Base-by-base conservation (phyloP, 2,113 vertebrate species). In the Tricholaema leucomelas region DNA sequence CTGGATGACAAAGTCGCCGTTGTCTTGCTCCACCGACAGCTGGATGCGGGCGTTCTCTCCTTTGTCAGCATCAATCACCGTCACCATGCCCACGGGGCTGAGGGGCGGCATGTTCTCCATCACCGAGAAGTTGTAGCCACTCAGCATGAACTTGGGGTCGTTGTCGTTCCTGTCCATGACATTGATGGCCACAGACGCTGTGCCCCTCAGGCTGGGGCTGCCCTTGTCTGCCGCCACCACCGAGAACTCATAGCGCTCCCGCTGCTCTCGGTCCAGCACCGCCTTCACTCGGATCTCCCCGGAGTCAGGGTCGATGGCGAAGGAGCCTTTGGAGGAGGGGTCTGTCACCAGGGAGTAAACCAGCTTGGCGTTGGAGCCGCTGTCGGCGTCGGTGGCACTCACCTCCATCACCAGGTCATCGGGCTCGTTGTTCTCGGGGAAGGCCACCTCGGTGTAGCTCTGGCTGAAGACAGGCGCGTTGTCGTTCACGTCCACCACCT, bases 81-180 rank as follows among this genome's bases (percentile, higher is more conserved):
- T 99, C 85, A 99, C 99, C 92, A 99, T 99, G 35, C 99, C 99
- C 16, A 99, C 99, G 0, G 99, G 99, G 95, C 99, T 99, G 69
- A 99, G 98, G 0, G 98, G 98, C 0, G 98, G 98, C 98, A 99
- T 98, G 97, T 99, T 99, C 93, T 99, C 99, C 92, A 98, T 98
- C 84, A 99, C 99, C 0, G 99, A 99, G 97, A 99, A 99, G 96
- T 99, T 99, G 96, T 99, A 99, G 95, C 98, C 98, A 1, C 97
- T 99, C 54, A 99, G 96, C 98, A 99, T 99, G 81, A 99, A 99
- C 87, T 99, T 99, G 61, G 99, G 99, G 95, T 99, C 99, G 1
- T 99, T 99, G 98, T 99, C 99, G 42, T 99, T 99, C 91, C 98
- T 98, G 95, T 99, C 99, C 85, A 99, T 97, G 66, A 99, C 98